These are phyloP conservation scores for Stegodyphus mimosarum DNA, from an alignment of 1,140 invertebrate genomes.

Conservation along the genomic window DNA sequence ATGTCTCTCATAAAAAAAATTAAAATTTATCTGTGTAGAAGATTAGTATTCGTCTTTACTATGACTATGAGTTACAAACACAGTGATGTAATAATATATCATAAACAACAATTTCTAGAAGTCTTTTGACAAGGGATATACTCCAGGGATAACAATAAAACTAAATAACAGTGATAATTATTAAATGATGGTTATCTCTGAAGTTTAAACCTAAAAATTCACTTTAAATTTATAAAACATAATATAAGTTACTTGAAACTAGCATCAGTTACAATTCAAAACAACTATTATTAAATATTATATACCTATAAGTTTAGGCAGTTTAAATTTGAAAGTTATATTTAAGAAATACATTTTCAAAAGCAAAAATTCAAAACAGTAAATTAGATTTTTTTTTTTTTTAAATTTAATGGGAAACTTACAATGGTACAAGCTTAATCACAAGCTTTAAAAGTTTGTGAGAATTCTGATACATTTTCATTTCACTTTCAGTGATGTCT, in stretches of 20 bases:
- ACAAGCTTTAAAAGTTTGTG: constrained; percentile 73
- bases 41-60: too few species aligned
- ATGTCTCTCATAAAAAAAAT: too few species aligned
- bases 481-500: constrained; percentile 65
- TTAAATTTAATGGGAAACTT: constrained; percentile 66
- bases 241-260: not conserved
- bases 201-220: too few species aligned
- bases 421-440: constrained; percentile 75
- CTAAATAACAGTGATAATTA: too few species aligned
- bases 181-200: too few species aligned
- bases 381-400: not conserved
- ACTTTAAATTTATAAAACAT: too few species aligned
- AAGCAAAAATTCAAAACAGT: not conserved
- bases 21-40: too few species aligned
- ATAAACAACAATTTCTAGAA: too few species aligned
- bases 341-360: not conserved
- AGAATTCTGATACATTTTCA: constrained; percentile 70
- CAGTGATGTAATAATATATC: too few species aligned
- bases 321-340: not conserved
- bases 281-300: not conserved
- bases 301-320: not conserved
- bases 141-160: too few species aligned
- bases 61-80: too few species aligned
- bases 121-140: too few species aligned
- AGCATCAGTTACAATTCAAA: not conserved